Evolutionary conservation across 2,888 invertebrate genomes (phyloP), one percentile per base, ranked within the genome.

Genomic region (Ichneumon xanthorius): DNA sequence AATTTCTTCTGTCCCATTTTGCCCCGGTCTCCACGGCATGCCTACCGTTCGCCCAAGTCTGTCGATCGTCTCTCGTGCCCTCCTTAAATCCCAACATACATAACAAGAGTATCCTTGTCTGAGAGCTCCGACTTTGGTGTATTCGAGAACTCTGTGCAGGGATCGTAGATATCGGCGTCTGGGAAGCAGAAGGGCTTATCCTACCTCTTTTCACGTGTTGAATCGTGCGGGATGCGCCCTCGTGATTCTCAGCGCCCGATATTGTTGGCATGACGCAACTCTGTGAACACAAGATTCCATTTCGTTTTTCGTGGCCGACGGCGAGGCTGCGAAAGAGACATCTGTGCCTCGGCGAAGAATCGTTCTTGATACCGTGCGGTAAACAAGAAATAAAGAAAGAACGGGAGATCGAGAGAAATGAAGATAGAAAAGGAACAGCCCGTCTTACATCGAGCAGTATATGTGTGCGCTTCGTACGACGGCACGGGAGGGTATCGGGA

Each of bases 251-350:
- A 48, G 45, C 0, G 11, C 2, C 1, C 45, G 58, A 58, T 67
- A 80, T 67, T 68, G 73, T 48, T 48, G n/a, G 22, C 14, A 48
- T 81, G 22, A 80, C 73, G 73, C 73, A 80, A 72, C 45, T 80
- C 67, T 67, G 45, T 16, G 14, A 22, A 55, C 55, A 63, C 55
- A 65, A 55, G 65, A 26, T 53, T 67, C 73, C 40, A 53, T 67
- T 73, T 73, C 30, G 45, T 48, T 73, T 67, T 53, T 53, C 14
- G 53, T 37, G 26, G 45, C 53, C 37, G 77, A 77, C 67, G 37
- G 22, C 67, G 77, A n/a, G 65, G 53, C 67, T 53, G 53, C 55
- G 53, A 67, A 76, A 70, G 37, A 77, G 65, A 67, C 77, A 67
- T 77, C 67, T 40, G 65, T 53, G 53, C 22, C 22, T 65, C 37